These are phyloP conservation scores for Thaumatotibia leucotreta DNA, from an alignment of 1,140 invertebrate genomes.

Conservation along the genomic window DNA sequence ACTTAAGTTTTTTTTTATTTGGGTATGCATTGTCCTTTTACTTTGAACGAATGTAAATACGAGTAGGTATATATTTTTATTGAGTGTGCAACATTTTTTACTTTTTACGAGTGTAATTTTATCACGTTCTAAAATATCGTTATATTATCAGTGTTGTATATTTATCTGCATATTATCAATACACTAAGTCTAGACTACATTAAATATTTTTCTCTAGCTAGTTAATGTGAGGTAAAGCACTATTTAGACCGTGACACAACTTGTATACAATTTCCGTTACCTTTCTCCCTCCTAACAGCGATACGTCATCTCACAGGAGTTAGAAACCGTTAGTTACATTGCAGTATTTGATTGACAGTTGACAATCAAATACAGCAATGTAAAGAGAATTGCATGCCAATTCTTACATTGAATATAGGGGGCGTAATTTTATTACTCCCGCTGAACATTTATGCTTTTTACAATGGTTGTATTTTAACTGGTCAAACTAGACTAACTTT, in stretches of 20 bases:
- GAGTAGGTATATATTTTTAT: background rate
- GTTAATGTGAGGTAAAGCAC: no score
- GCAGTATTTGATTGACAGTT: no score
- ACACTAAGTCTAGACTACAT: background rate
- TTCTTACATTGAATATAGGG: background rate
- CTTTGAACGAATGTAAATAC: no score
- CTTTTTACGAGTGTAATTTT: background rate
- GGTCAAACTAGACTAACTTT: background rate
- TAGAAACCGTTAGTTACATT: no score
- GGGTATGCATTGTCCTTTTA: background rate
- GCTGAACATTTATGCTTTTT: background rate
- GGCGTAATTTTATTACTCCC: background rate
- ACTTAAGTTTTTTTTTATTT: background rate
- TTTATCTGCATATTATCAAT: background rate
- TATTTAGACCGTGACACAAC: no score
- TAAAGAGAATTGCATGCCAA: background rate
- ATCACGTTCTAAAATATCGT: background rate
- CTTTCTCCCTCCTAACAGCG: no score
- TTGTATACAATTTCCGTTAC: no score
- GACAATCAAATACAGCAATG: no score
- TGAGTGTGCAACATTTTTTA: background rate
- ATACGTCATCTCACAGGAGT: no score
- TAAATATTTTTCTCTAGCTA: no score
- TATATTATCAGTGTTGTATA: background rate
- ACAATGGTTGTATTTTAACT: conserved; percentile 13